Evolutionary conservation across 2,888 invertebrate species (phyloP).

Genomic region (Drosophila picticornis): DNA sequence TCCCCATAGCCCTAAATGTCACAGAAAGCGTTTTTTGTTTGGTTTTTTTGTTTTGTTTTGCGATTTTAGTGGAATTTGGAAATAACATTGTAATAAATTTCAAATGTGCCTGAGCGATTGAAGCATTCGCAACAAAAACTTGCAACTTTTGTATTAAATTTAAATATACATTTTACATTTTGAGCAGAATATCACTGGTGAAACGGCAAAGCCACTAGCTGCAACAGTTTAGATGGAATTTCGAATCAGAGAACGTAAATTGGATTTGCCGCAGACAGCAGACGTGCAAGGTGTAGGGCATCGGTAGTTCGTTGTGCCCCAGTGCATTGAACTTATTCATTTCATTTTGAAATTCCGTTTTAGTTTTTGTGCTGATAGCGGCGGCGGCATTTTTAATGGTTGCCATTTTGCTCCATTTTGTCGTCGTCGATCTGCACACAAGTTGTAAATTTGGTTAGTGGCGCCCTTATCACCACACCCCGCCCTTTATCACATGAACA

Average conservation of each 20-base stretch:
- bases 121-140: not conserved
- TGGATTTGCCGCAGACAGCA: conserved; percentile 9
- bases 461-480: not conserved
- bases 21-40: not conserved
- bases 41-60: not conserved
- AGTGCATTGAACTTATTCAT: conserved; percentile 56
- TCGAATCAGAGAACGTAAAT: conserved; percentile 1
- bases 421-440: conserved; percentile 46
- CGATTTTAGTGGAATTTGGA: not conserved
- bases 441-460: conserved; percentile 74
- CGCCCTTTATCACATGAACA: not conserved
- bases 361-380: conserved; percentile 47
- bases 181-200: not conserved
- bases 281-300: conserved; percentile 20
- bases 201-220: not conserved
- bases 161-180: not conserved
- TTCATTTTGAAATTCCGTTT: conserved; percentile 55
- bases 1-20: not conserved
- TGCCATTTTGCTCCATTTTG: conserved; percentile 61
- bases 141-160: not conserved
- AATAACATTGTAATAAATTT: not conserved
- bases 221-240: conserved; percentile 1
- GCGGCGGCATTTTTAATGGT: conserved; percentile 68
- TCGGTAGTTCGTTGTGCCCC: conserved; percentile 49
- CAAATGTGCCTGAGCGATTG: not conserved